Base-by-base conservation (phyloP, 2,113 vertebrate genomes). In the Odobenus rosmarus region DNA sequence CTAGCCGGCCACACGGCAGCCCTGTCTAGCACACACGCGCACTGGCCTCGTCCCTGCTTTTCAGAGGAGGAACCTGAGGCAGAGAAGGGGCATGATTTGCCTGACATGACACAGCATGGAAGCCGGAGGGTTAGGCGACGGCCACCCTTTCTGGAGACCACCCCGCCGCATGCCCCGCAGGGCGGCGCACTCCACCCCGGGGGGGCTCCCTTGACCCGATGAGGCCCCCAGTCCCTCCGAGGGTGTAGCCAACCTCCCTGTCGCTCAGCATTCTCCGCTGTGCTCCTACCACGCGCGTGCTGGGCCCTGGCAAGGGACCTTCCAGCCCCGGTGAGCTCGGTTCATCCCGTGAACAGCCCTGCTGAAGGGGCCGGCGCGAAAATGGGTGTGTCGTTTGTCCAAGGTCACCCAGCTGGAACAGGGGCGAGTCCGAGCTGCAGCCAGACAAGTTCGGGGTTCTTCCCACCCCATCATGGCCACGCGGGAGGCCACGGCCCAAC, bases 31-130 rank as follows among this genome's bases (percentile, higher is more conserved):
- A 69, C 36, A 62, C 36, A 26, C 6, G 1, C 4, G 4, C 42
- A 28, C 53, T 83, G 31, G 67, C 62, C 71, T 95, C 39, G 84
- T 24, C 80, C 39, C 39, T 67, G 77, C 72, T 89, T 90, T 74
- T 67, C 71, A 93, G n/a, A 79, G 53, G 83, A 96, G 72, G 49
- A 88, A 95, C 89, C 53, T 46, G 64, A 96, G 95, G 69, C 79
- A 64, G 24, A 77, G 49, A 88, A 33, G 57, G 42, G 33, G 88
- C 94, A 77, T 88, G 46, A 81, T 82, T 88, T 57, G 15, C 61
- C 31, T 49, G 10, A 76, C 39, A 18, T 90, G 26, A 69, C 74
- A 71, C 42, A 86, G 53, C 39, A 42, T 12, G 13, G 4, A 31
- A 92, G 46, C 61, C 46, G 59, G 42, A 72, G 49, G 14, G 80